Base-by-base conservation (phyloP, 2,888 invertebrate genomes). In the Odontocolon sp. region DNA sequence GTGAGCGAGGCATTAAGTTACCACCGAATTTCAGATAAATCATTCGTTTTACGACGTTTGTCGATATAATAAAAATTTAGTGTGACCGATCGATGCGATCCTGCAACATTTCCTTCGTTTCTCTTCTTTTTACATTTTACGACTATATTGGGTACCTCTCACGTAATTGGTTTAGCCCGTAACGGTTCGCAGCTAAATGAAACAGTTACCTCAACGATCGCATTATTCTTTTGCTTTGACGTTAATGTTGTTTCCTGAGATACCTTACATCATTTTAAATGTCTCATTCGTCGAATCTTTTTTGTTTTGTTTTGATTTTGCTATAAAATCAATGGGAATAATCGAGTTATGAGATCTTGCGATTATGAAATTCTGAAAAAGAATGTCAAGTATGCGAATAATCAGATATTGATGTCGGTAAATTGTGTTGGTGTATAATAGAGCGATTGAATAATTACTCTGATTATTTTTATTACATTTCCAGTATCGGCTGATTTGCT, bases 241-340 rank as follows among this genome's bases (percentile, higher is more conserved):
- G 4, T 45, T 61, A 36, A 54, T 54, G 52, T 36, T 14, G 45
- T 54, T 61, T 47, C 6, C 16, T 18, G 36, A 54, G 8, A 11
- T 4, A 3, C n/a, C 23, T 61, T 73, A 52, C 61, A 31, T 68
- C 73, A 59, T 26, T 26, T 31, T 11, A 31, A 67, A 59, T 73
- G 11, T 63, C 31, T 42, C 61, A 40, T 23, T 42, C n/a, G 3
- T 8, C n/a, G 21, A 45, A 28, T 45, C 31, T 2, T 28, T 3
- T 3, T 54, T 18, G 6, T 3, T 18, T 33, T 54, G n/a, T n/a
- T n/a, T n/a, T n/a, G n/a, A n/a, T n/a, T n/a, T n/a, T n/a, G n/a
- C 33, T 4, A 33, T 54, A 33, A 54, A 54, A 33, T 5, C 16
- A 3, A 0, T 1, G 3, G 3, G n/a, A 47, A 11, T 26, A 9